phyloP scores from a whole-genome alignment of 2,113 vertebrate genomes.

The Pseudonaja textilis region DNA sequence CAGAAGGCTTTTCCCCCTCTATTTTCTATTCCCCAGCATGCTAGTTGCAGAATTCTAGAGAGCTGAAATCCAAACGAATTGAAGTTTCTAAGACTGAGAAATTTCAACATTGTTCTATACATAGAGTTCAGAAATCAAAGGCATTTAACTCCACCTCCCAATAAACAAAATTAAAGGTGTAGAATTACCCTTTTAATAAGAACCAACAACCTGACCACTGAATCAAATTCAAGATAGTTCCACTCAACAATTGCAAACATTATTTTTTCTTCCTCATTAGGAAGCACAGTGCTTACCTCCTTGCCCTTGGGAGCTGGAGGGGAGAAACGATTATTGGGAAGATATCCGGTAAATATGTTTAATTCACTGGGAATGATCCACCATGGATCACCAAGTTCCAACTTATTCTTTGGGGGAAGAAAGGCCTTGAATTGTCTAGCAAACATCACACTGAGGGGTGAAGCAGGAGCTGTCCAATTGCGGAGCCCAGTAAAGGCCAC shows the following conservation, averaged over 20 bases:
- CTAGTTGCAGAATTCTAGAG: neutral
- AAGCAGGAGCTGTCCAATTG: slow-evolving; percentile 82
- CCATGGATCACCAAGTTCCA: slow-evolving; percentile 83
- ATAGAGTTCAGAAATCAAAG: neutral
- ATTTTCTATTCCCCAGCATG: neutral
- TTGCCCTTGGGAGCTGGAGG: slow-evolving; percentile 88
- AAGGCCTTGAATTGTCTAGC: slow-evolving; percentile 87
- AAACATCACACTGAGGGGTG: slow-evolving; percentile 70
- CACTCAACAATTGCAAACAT: neutral
- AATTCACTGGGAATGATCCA: slow-evolving; percentile 94
- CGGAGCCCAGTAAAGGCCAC: slow-evolving; percentile 86
- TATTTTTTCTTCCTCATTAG: neutral
- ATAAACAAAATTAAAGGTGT: neutral
- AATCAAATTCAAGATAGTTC: neutral
- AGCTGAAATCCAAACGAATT: neutral
- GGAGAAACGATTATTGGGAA: slow-evolving; percentile 95
- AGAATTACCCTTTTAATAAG: neutral
- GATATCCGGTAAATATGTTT: slow-evolving; percentile 92
- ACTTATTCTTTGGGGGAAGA: slow-evolving; percentile 84
- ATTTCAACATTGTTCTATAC: neutral
- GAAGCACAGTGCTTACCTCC: slow-evolving; percentile 75
- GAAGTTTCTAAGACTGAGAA: neutral
- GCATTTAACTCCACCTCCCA: neutral
- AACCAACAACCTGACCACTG: neutral
- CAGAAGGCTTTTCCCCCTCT: neutral